Conservation (phyloP, 2,113 vertebrate species). For the Daphoenositta chrysoptera region DNA sequence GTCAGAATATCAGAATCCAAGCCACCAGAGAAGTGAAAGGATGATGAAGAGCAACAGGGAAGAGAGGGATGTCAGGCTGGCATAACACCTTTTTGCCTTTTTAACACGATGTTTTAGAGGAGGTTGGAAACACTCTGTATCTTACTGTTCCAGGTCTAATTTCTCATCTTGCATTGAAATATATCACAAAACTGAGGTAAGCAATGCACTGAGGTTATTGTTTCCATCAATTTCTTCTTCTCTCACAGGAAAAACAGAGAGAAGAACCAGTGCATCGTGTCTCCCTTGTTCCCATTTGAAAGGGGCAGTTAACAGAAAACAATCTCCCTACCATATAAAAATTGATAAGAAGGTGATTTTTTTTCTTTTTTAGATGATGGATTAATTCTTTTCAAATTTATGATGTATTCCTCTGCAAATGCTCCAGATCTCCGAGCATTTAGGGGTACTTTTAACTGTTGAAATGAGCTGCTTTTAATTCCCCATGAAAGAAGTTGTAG, state of each 20-base stretch:
- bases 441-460: neutral
- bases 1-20: neutral
- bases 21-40: neutral
- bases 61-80: neutral
- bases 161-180: neutral
- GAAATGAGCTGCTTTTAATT: neutral
- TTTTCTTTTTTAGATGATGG: neutral
- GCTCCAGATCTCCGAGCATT: neutral
- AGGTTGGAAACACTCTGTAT: neutral
- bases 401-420: neutral
- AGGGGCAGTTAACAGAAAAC: neutral
- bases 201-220: neutral
- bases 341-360: neutral
- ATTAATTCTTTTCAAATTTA: neutral
- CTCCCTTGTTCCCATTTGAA: neutral
- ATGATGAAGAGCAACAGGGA: accelerated
- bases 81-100: neutral
- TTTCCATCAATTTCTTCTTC: neutral
- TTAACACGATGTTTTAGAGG: neutral
- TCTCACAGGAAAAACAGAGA: neutral
- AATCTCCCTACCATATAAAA: neutral
- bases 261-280: neutral
- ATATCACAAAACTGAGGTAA: neutral
- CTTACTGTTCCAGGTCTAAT: neutral
- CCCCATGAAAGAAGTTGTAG: neutral